Conservation (phyloP, 2,888 invertebrate genomes). For the Dorcus hopei region DNA sequence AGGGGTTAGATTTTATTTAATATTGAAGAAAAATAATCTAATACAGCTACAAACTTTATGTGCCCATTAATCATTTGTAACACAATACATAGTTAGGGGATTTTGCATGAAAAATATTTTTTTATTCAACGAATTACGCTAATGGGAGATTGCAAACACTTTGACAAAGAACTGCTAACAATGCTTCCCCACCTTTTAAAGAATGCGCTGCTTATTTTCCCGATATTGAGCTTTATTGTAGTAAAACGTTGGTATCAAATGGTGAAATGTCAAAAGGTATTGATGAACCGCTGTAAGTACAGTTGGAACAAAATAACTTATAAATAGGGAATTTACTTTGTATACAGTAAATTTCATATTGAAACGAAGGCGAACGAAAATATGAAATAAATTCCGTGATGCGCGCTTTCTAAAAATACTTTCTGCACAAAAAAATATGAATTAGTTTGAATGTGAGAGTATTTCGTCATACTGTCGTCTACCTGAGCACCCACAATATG, state of each 20-base stretch:
- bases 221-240: too few species aligned
- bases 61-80: slow-evolving; percentile 35
- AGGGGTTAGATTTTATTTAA: slow-evolving; percentile 1
- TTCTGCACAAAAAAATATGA: background rate
- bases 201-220: slow-evolving; percentile 6
- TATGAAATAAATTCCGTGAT: background rate
- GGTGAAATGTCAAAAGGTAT: too few species aligned
- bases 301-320: too few species aligned
- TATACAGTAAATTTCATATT: too few species aligned
- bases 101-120: slow-evolving; percentile 38
- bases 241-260: too few species aligned
- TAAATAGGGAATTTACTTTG: too few species aligned
- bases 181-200: slow-evolving; percentile 16
- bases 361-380: background rate
- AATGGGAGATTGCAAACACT: slow-evolving; percentile 12
- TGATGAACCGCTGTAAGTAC: too few species aligned
- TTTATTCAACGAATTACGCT: slow-evolving; percentile 29
- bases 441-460: background rate
- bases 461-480: background rate
- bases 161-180: slow-evolving; percentile 14
- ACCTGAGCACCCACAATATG: slow-evolving; percentile 46
- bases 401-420: background rate
- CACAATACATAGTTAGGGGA: slow-evolving; percentile 37
- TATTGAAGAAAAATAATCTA: slow-evolving; percentile 1
- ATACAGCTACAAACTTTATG: slow-evolving; percentile 16